Percentiles rank a stretch among this genome's conserved stretches.
These are phyloP conservation scores for Labeo calbasu DNA, from an alignment of 2,797 vertebrate genomes.

Conservation along the genomic window DNA sequence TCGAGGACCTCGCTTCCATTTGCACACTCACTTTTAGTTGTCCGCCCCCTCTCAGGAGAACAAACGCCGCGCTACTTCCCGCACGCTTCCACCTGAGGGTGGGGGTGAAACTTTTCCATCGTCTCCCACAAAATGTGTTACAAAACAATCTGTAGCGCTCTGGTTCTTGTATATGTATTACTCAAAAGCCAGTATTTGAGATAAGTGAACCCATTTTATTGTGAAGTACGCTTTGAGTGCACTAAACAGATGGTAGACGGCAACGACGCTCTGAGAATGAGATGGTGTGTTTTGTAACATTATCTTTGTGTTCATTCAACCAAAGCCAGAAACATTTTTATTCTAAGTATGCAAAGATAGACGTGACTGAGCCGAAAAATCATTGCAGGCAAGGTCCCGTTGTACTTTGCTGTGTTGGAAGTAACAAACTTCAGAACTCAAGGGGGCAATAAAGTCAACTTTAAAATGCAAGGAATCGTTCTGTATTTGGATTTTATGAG, in stretches of 20 bases:
- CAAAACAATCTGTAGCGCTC: background rate
- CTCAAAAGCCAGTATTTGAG: constrained; percentile 1
- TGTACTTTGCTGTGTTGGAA: background rate
- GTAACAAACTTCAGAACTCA: background rate
- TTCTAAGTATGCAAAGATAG: background rate
- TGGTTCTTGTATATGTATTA: background rate
- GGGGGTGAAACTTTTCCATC: background rate
- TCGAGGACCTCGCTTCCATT: constrained; percentile 3
- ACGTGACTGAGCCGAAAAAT: background rate
- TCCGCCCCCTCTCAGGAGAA: constrained; percentile 13
- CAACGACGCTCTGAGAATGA: background rate
- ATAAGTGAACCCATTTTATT: constrained; percentile 14
- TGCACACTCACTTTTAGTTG: constrained; percentile 12
- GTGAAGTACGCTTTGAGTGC: background rate
- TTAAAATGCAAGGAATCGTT: background rate
- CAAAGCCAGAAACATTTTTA: background rate
- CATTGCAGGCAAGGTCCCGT: background rate
- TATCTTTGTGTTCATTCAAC: background rate
- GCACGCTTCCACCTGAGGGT: background rate
- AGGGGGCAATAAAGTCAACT: background rate
- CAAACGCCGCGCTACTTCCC: background rate
- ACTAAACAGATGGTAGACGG: background rate
- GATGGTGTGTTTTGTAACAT: background rate
- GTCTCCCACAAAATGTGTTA: background rate
- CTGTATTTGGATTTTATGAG: background rate